These are phyloP conservation scores for Sthenelais limicola DNA, from an alignment of 2,888 invertebrate genomes.

Conservation along the genomic window DNA sequence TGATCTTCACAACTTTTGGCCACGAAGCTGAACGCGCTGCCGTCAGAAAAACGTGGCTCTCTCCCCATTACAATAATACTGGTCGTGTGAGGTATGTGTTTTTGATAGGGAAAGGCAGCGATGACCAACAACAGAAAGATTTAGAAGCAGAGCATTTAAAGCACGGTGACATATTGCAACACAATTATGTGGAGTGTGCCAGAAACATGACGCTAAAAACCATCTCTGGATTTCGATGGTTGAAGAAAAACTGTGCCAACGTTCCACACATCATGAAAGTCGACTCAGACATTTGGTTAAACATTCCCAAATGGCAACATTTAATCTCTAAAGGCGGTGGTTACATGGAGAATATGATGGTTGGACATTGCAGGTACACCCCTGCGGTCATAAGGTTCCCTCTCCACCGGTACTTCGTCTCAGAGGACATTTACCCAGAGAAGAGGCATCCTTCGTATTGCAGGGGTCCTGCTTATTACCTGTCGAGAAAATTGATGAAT, in stretches of 20 bases:
- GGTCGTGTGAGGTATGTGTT: slow-evolving; percentile 3
- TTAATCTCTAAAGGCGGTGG: too few species aligned
- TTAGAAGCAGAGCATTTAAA: neutral
- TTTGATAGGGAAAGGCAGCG: neutral
- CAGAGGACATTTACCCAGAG: neutral
- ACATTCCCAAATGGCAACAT: slow-evolving; percentile 12
- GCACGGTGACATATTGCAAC: slow-evolving; percentile 5
- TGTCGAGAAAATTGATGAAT: neutral
- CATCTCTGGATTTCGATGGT: slow-evolving; percentile 7
- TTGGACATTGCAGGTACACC: slow-evolving; percentile 2
- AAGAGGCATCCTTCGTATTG: slow-evolving; percentile 2
- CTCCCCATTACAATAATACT: neutral
- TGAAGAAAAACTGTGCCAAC: neutral
- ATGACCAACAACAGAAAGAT: neutral
- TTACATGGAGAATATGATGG: slow-evolving; percentile 21
- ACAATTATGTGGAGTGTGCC: neutral
- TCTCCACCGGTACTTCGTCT: neutral
- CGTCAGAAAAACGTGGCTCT: slow-evolving; percentile 1
- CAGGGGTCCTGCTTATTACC: neutral
- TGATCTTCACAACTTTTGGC: neutral
- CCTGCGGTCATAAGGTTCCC: slow-evolving; percentile 14
- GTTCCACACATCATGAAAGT: slow-evolving; percentile 14
- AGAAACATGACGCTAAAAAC: slow-evolving; percentile 25
- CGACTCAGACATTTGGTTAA: slow-evolving; percentile 6
- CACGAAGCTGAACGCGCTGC: neutral